Conservation (phyloP, 2,888 invertebrate genomes). For the Limnephilus lunatus region DNA sequence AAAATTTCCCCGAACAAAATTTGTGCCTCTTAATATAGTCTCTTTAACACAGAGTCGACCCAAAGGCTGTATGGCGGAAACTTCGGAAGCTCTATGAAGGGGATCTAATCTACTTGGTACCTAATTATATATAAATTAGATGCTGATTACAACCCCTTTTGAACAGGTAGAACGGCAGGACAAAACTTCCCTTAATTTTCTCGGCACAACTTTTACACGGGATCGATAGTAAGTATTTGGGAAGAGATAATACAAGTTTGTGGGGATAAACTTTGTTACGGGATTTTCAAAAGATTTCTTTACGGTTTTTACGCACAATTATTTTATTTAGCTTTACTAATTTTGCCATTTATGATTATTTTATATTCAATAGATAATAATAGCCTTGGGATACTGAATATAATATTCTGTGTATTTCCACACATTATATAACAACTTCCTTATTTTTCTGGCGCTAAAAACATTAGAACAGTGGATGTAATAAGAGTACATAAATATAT, state of each 20-base stretch:
- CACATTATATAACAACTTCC: too few relatives aligned
- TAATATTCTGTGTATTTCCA: too few relatives aligned
- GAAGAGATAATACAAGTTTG: slow-evolving; percentile 59
- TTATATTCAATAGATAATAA: not conserved
- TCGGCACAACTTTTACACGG: slow-evolving; percentile 50
- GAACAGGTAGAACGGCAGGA: slow-evolving; percentile 59
- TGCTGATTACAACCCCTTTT: slow-evolving; percentile 64
- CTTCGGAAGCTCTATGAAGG: slow-evolving; percentile 52
- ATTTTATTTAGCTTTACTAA: not conserved
- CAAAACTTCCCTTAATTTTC: slow-evolving; percentile 62
- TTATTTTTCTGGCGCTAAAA: too few relatives aligned
- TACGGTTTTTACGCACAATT: not conserved
- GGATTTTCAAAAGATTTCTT: not conserved
- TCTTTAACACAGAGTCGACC: slow-evolving; percentile 39
- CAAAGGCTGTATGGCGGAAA: slow-evolving; percentile 48
- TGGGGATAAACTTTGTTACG: slow-evolving; percentile 50
- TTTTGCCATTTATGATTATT: not conserved
- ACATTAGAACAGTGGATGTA: too few relatives aligned
- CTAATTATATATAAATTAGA: slow-evolving; percentile 66
- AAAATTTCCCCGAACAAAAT: slow-evolving; percentile 46
- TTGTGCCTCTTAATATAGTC: slow-evolving; percentile 45
- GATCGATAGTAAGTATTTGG: slow-evolving; percentile 65
- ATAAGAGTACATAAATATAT: too few relatives aligned
- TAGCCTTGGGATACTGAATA: too few relatives aligned
- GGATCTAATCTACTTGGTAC: slow-evolving; percentile 56